Conservation (phyloP, 1,140 invertebrate species). For the Hyles vespertilio region DNA sequence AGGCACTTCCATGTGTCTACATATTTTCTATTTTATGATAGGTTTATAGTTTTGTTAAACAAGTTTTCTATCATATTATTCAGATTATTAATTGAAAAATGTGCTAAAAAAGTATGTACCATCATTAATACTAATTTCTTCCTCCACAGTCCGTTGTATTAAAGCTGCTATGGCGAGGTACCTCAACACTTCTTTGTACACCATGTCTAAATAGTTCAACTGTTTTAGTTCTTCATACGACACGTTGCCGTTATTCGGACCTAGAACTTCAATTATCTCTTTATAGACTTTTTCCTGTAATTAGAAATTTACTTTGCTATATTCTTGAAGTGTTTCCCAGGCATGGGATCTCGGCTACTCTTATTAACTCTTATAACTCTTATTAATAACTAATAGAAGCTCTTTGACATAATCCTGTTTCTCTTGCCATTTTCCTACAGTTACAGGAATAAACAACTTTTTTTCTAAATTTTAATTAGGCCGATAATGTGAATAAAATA, state of each 20-base stretch:
- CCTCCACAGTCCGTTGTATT: constrained; percentile 49
- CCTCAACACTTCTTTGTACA: constrained; percentile 48
- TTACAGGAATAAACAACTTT: too few species aligned
- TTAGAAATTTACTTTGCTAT: too few species aligned
- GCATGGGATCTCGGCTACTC: too few species aligned
- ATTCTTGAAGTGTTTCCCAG: too few species aligned
- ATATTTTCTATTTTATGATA: too few species aligned
- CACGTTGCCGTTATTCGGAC: constrained; percentile 23
- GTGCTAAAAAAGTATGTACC: constrained; percentile 21
- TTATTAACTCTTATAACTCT: too few species aligned
- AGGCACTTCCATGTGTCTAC: too few species aligned
- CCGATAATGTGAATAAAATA: too few species aligned
- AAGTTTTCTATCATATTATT: not conserved
- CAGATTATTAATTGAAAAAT: not conserved
- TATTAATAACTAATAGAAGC: too few species aligned
- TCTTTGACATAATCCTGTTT: too few species aligned
- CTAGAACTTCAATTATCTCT: constrained; percentile 44
- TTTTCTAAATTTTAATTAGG: too few species aligned
- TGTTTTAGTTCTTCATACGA: constrained; percentile 42
- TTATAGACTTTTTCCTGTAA: constrained; percentile 51
- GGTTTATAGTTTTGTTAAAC: not conserved
- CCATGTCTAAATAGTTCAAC: constrained; percentile 48
- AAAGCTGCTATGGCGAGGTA: constrained; percentile 47
- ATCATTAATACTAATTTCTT: constrained; percentile 44
- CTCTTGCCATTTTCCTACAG: too few species aligned